Conservation (phyloP, 2,113 vertebrate species). For the Steatornis caripensis region DNA sequence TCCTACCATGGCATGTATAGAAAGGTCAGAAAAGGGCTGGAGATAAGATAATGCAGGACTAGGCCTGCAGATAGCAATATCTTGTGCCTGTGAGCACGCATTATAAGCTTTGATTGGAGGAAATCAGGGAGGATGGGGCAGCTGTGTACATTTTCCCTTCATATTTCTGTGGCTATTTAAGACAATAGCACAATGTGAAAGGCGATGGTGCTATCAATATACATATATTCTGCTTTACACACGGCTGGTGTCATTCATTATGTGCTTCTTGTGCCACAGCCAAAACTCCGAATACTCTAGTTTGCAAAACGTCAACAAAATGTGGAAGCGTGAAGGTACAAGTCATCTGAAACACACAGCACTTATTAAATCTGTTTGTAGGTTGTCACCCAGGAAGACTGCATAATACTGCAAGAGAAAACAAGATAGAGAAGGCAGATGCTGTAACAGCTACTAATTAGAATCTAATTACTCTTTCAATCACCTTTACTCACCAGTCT, state of each 20-base stretch:
- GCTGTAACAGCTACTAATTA: slow-evolving; percentile 22
- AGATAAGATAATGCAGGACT: neutral
- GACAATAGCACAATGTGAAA: neutral
- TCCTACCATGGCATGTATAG: neutral
- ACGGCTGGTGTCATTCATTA: neutral
- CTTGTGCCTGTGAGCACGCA: neutral
- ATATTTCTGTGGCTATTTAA: neutral
- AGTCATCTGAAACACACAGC: neutral
- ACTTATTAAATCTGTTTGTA: neutral
- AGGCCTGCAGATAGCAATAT: neutral
- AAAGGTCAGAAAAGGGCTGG: neutral
- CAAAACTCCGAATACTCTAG: neutral
- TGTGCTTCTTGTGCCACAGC: neutral
- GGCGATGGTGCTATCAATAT: fast-evolving
- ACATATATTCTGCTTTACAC: neutral
- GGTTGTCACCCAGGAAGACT: neutral
- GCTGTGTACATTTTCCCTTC: neutral
- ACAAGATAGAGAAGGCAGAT: neutral
- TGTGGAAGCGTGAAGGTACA: neutral
- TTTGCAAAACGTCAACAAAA: neutral
- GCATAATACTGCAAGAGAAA: neutral
- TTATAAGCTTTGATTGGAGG: neutral
- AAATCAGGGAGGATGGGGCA: neutral
- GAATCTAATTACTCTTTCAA: slow-evolving; percentile 37
- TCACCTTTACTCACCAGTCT: neutral